Evolutionary conservation across 2,113 vertebrate genomes (phyloP).

Genomic region (Tinamus guttatus): DNA sequence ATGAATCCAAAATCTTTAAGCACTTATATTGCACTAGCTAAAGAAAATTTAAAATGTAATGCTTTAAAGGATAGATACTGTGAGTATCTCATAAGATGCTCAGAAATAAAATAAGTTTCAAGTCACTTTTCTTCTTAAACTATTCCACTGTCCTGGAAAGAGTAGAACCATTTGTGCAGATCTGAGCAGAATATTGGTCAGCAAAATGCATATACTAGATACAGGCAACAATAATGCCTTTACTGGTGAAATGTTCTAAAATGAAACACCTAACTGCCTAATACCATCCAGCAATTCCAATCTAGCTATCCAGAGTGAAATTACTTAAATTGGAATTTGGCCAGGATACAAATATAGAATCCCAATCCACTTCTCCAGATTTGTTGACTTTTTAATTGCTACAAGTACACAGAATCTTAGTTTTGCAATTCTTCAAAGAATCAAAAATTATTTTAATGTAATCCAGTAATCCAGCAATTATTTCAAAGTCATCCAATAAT

Average conservation of each 20-base stretch:
- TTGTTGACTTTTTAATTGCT: background rate
- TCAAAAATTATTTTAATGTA: background rate
- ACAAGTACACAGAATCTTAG: background rate
- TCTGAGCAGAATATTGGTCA: background rate
- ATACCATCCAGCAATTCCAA: background rate
- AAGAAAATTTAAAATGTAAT: background rate
- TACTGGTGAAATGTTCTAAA: background rate
- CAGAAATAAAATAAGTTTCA: background rate
- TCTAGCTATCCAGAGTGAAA: background rate
- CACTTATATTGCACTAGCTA: background rate
- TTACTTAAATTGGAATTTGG: background rate
- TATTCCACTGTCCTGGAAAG: background rate
- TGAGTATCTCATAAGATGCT: background rate
- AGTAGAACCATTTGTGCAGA: background rate
- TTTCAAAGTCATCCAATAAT: fast-evolving
- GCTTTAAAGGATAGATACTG: background rate
- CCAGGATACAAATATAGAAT: background rate
- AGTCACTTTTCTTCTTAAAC: background rate
- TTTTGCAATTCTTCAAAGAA: background rate
- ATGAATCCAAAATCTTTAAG: background rate
- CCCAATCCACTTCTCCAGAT: background rate
- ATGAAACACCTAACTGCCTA: background rate
- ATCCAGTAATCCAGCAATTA: fast-evolving
- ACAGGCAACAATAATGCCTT: background rate
- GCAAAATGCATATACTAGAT: background rate